Percentiles rank a stretch among this genome's conserved stretches.
Evolutionary conservation across 2,888 invertebrate species (phyloP).

Genomic region (Rotaria socialis): DNA sequence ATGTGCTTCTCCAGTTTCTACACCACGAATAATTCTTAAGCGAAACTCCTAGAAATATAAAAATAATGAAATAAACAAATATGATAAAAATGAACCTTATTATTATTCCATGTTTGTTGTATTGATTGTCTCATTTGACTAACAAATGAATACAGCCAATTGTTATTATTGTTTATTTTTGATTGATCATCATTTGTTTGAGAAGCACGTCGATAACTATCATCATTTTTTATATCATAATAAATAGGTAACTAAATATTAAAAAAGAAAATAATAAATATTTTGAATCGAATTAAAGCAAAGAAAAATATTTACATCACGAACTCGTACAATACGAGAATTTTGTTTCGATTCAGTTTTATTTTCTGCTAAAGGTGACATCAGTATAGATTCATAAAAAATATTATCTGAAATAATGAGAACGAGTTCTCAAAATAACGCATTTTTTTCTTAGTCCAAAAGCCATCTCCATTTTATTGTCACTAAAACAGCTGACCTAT

Average conservation of each 20-base stretch:
- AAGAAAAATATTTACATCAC: neutral
- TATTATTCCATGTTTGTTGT: slow-evolving; percentile 1
- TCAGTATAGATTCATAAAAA: neutral
- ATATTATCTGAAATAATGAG: neutral
- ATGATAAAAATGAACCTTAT: neutral
- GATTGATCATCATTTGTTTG: neutral
- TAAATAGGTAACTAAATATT: neutral
- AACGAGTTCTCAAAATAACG: neutral
- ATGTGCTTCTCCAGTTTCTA: no score
- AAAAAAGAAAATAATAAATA: neutral
- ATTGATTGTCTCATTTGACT: neutral
- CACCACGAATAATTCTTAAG: no score
- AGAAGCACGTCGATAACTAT: neutral
- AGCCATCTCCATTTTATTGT: neutral
- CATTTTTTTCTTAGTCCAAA: neutral
- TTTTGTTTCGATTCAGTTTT: neutral
- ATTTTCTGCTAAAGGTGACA: neutral
- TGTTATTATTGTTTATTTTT: neutral
- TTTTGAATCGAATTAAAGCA: neutral
- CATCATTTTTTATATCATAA: neutral
- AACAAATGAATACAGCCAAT: neutral
- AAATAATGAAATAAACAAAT: neutral
- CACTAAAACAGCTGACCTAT: neutral
- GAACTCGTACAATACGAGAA: neutral
- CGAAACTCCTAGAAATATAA: neutral